Evolutionary conservation across 1,140 invertebrate genomes (phyloP), one percentile per base, ranked within the genome.

Genomic region (Delia radicum): DNA sequence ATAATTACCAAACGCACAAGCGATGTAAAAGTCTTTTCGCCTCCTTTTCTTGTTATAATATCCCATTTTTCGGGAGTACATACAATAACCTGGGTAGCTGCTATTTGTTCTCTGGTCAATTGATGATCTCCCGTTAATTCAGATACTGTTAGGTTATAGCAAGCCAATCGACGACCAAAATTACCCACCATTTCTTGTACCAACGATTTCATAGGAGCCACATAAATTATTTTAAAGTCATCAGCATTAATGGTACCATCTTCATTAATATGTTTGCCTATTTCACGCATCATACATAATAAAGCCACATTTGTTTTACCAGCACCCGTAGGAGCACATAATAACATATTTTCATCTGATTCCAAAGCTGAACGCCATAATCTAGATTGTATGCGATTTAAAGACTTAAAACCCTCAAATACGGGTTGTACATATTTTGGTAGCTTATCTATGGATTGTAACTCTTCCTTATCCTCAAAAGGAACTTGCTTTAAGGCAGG

Each of bases 11-110:
- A 89, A 29, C 96, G 91, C 1, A 99, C 98, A 37, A 99, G 88
- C 74, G 97, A 95, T 0, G 97, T 99, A 85, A 99, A 99, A 0
- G 96, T 97, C 78, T 98, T 93, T 84, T 99, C 98, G 0, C 97
- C 97, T 74, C 96, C 95, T 88, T 99, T 99, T 42, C 98, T 90
- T 0, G 98, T 99, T 76, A 99, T 97, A 77, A 99, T 98, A 87
- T 99, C 98, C 97, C 97, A 99, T 86, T 99, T 99, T 88, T 99
- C 98, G 0, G 98, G 98, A 0, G 98, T 99, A 85, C 98, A 99
- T 0, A 99, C 98, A 81, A 99, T 99, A 8, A 99, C 91, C 87
- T 99, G 98, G 0, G 98, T 98, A 0, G 93, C 94, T 67, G 95
- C 94, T 75, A 99, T 99, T 88, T 99, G 98, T 83, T 99, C 98